A percentile compares a stretch with the other conserved stretches of the same genome.
phyloP scores from a whole-genome alignment of 2,888 invertebrate species.

The Ctenicera cuprea region DNA sequence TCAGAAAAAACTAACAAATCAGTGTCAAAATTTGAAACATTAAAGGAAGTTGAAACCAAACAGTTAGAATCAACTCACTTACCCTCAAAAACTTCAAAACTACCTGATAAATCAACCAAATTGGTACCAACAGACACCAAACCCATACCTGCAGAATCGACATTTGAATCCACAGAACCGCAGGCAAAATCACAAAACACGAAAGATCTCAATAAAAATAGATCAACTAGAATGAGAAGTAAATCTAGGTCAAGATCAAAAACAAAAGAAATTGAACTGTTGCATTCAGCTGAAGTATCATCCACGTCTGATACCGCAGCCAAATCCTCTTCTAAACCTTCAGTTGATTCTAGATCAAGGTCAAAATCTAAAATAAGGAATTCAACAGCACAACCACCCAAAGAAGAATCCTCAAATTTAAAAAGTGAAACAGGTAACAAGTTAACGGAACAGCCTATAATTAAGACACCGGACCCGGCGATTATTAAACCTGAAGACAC shows the following conservation, averaged over 20 bases:
- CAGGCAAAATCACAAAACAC: background rate
- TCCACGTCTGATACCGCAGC: constrained; percentile 34
- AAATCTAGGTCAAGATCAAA: constrained; percentile 10
- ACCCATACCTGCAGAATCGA: too few relatives aligned
- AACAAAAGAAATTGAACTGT: constrained; percentile 16
- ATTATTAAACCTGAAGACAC: background rate
- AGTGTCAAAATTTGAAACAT: background rate
- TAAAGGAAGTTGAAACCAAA: background rate
- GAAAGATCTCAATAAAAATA: background rate
- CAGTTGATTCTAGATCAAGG: background rate
- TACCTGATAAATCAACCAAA: too few relatives aligned
- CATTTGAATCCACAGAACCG: background rate
- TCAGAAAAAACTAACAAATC: background rate
- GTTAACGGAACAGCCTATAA: background rate
- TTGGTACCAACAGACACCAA: too few relatives aligned
- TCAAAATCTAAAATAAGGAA: background rate
- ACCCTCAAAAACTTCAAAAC: too few relatives aligned
- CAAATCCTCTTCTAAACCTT: background rate
- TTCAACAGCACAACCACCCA: background rate
- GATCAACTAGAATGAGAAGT: background rate
- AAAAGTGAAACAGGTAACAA: background rate
- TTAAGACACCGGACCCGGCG: background rate
- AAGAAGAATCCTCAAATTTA: background rate
- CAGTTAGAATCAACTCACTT: background rate
- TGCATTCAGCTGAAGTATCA: constrained; percentile 42